Base-by-base conservation (phyloP, 2,113 vertebrate genomes). In the Sceloporus undulatus region DNA sequence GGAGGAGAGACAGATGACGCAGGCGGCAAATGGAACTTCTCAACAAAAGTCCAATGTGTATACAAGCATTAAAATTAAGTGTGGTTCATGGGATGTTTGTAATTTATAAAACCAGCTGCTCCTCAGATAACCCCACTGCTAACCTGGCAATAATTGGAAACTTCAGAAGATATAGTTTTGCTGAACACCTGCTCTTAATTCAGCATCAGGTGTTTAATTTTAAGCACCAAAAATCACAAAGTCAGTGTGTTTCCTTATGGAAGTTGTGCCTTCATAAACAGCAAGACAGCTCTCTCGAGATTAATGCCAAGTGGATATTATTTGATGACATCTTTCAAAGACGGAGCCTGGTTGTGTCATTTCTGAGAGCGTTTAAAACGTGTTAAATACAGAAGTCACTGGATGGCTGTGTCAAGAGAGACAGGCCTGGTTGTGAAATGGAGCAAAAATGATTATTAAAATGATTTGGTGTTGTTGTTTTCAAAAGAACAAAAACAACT, bases 321-420 rank as follows among this genome's bases (percentile, higher is more conserved):
- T 77, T 95, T 92, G 48, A 77, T 54, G 52, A 75, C 79, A 86
- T 3, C 8, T 86, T 86, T 92, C 80, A 25, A 82, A 82, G 91
- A 79, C 1, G 4, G 85, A 54, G 68, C 25, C 82, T 65, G 78
- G 84, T 77, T 0, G 2, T 79, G 52, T 75, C 66, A 90, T 86
- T 92, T 85, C 14, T 75, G 86, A 81, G 56, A 78, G 82, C 27
- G 29, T 75, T 85, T 65, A 75, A 84, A 89, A 90, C 5, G 85
- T 86, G 79, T 88, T n/a, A n/a, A 56, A 75, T 92, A 74, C 42
- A 9, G 40, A 85, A 91, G 85, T 25, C 75, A 23, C 66, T 89
- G 48, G 91, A 52, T 21, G 68, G 85, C 75, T 71, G 0, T 27
- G 59, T 52, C 80, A 88, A 78, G 29, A 5, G n/a, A 27, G 83